Evolutionary conservation across 2,797 vertebrate species (phyloP).

Genomic region (Spinibarbus caldwelli): DNA sequence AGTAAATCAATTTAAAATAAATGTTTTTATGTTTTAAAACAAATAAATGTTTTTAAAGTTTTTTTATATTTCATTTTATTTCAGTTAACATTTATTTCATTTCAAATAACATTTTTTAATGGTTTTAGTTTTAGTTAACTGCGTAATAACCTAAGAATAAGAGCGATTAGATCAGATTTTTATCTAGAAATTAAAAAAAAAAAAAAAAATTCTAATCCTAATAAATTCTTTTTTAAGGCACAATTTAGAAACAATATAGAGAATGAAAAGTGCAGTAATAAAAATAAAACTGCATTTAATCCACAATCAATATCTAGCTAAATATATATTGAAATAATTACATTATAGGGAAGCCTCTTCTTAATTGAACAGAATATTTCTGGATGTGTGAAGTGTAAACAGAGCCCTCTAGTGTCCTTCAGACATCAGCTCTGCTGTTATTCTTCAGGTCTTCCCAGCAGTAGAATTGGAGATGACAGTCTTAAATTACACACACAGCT

Average conservation of each 20-base stretch:
- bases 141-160: background rate
- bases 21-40: too few relatives aligned
- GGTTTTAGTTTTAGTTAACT: background rate
- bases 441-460: conserved; percentile 60
- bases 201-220: too few relatives aligned
- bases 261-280: too few relatives aligned
- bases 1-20: too few relatives aligned
- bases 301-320: background rate
- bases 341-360: background rate
- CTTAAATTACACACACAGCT: conserved; percentile 65
- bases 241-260: too few relatives aligned
- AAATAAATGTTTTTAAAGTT: too few relatives aligned
- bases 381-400: background rate
- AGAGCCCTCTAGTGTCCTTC: background rate
- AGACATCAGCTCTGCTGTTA: background rate
- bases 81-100: background rate
- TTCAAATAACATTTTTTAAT: background rate
- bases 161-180: too few relatives aligned
- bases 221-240: too few relatives aligned
- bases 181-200: too few relatives aligned
- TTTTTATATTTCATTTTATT: background rate
- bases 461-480: conserved; percentile 66
- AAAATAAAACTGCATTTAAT: background rate
- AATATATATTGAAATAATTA: background rate
- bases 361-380: too few relatives aligned